Percentiles rank a stretch among this genome's conserved stretches.
These are phyloP conservation scores for Tromatobia lineatoria DNA, from an alignment of 2,888 invertebrate species.

Conservation along the genomic window DNA sequence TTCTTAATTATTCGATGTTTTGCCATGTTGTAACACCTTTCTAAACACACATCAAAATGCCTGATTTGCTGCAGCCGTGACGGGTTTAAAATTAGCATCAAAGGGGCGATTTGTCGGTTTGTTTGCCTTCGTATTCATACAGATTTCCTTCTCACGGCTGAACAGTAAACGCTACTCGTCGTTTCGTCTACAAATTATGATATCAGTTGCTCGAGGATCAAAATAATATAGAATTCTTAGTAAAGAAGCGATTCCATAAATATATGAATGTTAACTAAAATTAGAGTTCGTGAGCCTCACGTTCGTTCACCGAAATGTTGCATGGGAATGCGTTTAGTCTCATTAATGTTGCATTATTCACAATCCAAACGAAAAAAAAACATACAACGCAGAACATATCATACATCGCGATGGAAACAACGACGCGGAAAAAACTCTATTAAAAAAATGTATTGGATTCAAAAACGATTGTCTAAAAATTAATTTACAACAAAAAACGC, in stretches of 20 bases:
- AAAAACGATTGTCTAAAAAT: no score
- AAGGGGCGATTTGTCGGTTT: conserved; percentile 6
- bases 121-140: neutral
- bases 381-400: neutral
- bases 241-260: conserved; percentile 43
- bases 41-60: conserved; percentile 10
- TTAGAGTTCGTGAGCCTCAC: neutral
- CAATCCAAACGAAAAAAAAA: neutral
- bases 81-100: conserved; percentile 71
- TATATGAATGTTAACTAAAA: conserved; percentile 4
- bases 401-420: neutral
- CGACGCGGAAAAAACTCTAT: neutral
- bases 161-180: neutral
- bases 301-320: conserved; percentile 68
- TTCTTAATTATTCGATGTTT: conserved; percentile 27
- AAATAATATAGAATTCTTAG: conserved; percentile 52
- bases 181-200: neutral
- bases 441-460: no score
- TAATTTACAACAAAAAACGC: no score
- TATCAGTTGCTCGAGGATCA: neutral
- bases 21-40: neutral
- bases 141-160: neutral
- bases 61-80: conserved; percentile 10
- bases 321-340: conserved; percentile 81
- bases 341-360: conserved; percentile 64